Percentiles rank a stretch among this genome's conserved stretches.
Conservation (phyloP, 2,888 invertebrate species). For the Drosophila anomalata region DNA sequence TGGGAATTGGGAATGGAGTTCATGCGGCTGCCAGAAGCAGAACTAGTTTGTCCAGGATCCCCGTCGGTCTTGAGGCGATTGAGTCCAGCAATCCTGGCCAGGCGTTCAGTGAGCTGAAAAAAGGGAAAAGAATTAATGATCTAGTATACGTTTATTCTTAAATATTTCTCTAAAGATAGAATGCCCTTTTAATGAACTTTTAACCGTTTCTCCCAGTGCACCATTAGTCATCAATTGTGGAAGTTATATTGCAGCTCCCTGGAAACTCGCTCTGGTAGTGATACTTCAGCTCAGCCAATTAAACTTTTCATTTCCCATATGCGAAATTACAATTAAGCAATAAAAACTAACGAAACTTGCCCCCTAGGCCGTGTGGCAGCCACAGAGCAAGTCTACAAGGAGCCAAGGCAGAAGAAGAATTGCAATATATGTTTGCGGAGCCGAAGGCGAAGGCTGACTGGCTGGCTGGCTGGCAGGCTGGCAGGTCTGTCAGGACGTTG, state of each 20-base stretch:
- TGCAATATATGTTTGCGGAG: slow-evolving; percentile 58
- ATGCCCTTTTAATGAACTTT: neutral
- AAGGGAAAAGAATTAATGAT: neutral
- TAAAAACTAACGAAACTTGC: slow-evolving; percentile 52
- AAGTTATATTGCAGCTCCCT: slow-evolving; percentile 1
- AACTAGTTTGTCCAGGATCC: slow-evolving; percentile 51
- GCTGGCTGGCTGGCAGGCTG: slow-evolving; percentile 26
- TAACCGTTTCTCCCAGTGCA: neutral
- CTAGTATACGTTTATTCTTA: neutral
- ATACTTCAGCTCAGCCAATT: slow-evolving; percentile 40
- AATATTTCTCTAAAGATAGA: too few species aligned
- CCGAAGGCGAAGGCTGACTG: slow-evolving; percentile 37
- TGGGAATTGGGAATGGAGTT: slow-evolving; percentile 83
- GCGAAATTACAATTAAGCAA: slow-evolving; percentile 57
- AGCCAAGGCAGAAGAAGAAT: slow-evolving; percentile 27
- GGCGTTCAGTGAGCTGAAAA: slow-evolving; percentile 80
- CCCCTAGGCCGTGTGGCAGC: slow-evolving; percentile 40
- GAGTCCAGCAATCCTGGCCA: slow-evolving; percentile 81
- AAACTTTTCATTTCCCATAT: slow-evolving; percentile 38
- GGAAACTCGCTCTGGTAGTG: slow-evolving; percentile 4
- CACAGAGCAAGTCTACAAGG: slow-evolving; percentile 23
- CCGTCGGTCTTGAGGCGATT: slow-evolving; percentile 56
- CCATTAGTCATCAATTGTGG: slow-evolving; percentile 27
- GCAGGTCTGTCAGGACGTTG: slow-evolving; percentile 2
- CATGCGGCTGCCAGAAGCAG: slow-evolving; percentile 72